Evolutionary conservation across 2,888 invertebrate genomes (phyloP).

Genomic region (Drosophila antonietae): DNA sequence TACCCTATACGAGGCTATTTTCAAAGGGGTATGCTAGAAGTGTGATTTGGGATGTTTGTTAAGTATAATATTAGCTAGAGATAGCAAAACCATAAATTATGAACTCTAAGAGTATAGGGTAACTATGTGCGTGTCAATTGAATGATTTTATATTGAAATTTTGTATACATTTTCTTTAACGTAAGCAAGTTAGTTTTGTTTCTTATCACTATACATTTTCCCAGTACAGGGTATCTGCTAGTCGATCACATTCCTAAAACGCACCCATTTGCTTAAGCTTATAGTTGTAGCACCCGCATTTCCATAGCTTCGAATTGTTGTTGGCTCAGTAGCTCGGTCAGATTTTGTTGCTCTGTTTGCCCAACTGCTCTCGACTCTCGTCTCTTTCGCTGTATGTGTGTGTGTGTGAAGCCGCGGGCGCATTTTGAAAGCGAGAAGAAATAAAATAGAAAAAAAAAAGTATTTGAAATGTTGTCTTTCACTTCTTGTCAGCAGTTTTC

Average conservation of each 20-base stretch:
- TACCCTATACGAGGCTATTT: constrained; percentile 20
- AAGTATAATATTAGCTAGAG: background rate
- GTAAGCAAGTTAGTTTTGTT: too few relatives aligned
- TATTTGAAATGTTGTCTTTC: constrained; percentile 31
- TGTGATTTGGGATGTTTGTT: too few relatives aligned
- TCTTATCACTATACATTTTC: too few relatives aligned
- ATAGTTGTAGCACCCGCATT: constrained; percentile 32
- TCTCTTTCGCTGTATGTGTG: constrained; percentile 5
- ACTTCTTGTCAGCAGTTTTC: constrained; percentile 35
- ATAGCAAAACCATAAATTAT: background rate
- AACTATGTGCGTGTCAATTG: background rate
- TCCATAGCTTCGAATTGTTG: constrained; percentile 20
- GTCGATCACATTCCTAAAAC: background rate
- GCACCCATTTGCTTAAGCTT: constrained; percentile 32
- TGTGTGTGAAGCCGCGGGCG: constrained; percentile 38
- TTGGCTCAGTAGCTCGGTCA: constrained; percentile 17
- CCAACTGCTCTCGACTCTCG: constrained; percentile 10
- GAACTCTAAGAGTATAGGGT: background rate
- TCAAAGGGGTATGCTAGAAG: background rate
- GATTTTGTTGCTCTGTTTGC: constrained; percentile 15
- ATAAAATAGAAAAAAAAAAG: constrained; percentile 15
- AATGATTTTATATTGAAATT: too few relatives aligned
- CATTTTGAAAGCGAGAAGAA: constrained; percentile 1
- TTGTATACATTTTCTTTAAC: background rate
- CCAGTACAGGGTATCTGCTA: background rate